Percentiles rank a stretch among this genome's conserved stretches.
phyloP scores from a whole-genome alignment of 2,113 vertebrate species.

The Galemys pyrenaicus region DNA sequence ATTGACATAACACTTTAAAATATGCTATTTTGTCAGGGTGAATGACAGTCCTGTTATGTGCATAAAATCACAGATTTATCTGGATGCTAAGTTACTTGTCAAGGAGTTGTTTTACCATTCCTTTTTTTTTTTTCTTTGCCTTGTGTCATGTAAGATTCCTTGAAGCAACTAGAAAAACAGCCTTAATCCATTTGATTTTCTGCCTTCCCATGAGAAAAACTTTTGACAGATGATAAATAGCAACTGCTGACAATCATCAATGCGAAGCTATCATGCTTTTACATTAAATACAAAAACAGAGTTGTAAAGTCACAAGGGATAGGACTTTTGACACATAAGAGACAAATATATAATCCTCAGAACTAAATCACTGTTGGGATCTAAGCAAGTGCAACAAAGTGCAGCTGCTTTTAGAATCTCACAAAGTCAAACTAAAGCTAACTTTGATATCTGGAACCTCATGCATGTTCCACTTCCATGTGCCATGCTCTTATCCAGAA shows the following conservation, averaged over 20 bases:
- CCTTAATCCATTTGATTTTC: constrained; percentile 95
- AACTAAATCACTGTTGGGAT: constrained; percentile 87
- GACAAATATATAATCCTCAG: constrained; percentile 89
- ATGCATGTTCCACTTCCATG: constrained; percentile 73
- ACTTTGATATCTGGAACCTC: constrained; percentile 86
- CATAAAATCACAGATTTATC: constrained; percentile 83
- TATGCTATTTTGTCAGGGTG: constrained; percentile 74
- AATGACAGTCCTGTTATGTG: constrained; percentile 78
- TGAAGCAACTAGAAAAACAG: constrained; percentile 91
- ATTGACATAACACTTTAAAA: constrained; percentile 81
- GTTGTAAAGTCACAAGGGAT: constrained; percentile 93
- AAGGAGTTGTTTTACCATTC: constrained; percentile 83
- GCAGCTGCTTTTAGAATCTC: constrained; percentile 86
- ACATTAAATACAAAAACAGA: constrained; percentile 94
- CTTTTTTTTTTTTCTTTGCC: constrained; percentile 84
- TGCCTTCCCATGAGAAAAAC: constrained; percentile 93
- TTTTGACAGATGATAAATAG: constrained; percentile 98
- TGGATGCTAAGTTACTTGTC: constrained; percentile 84
- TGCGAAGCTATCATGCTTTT: constrained; percentile 90
- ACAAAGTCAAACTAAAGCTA: constrained; percentile 85
- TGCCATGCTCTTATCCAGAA: constrained; percentile 69
- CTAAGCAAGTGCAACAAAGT: constrained; percentile 87
- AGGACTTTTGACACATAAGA: constrained; percentile 92
- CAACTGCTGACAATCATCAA: constrained; percentile 95
- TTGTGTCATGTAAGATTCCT: constrained; percentile 92